phyloP scores from a whole-genome alignment of 2,113 vertebrate genomes.

The Salvelinus namaycush region DNA sequence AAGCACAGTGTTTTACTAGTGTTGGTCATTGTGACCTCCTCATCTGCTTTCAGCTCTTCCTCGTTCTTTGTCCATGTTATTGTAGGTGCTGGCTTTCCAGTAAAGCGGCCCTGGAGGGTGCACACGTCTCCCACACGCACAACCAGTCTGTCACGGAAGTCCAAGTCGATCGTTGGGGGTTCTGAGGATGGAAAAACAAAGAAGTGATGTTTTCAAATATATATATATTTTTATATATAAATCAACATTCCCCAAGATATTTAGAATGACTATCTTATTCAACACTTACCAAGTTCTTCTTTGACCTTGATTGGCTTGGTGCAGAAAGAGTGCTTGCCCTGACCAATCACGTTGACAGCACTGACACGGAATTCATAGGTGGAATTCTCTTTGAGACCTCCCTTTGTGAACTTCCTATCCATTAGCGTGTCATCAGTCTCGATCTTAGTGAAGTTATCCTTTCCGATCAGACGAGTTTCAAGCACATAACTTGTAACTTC shows the following conservation, averaged over 20 bases:
- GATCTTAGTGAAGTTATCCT: slow-evolving; percentile 84
- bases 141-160: slow-evolving; percentile 88
- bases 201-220: neutral
- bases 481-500: slow-evolving; percentile 91
- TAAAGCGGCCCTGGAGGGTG: slow-evolving; percentile 83
- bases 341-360: slow-evolving; percentile 90
- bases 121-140: slow-evolving; percentile 91
- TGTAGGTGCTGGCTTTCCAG: slow-evolving; percentile 87
- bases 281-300: slow-evolving; percentile 88
- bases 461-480: slow-evolving; percentile 89
- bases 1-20: slow-evolving; percentile 82
- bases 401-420: slow-evolving; percentile 85
- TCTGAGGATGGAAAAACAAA: slow-evolving; percentile 68
- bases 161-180: slow-evolving; percentile 89
- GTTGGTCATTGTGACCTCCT: slow-evolving; percentile 80
- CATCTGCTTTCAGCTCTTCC: slow-evolving; percentile 80
- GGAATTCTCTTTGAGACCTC: slow-evolving; percentile 90
- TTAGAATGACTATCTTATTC: neutral
- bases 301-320: slow-evolving; percentile 98
- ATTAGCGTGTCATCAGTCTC: slow-evolving; percentile 89
- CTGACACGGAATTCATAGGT: slow-evolving; percentile 95
- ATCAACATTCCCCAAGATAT: neutral
- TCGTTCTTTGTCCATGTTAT: slow-evolving; percentile 90
- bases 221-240: neutral
- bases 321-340: slow-evolving; percentile 92